Conservation (phyloP, 2,113 vertebrate species). For the Chrysemys picta region DNA sequence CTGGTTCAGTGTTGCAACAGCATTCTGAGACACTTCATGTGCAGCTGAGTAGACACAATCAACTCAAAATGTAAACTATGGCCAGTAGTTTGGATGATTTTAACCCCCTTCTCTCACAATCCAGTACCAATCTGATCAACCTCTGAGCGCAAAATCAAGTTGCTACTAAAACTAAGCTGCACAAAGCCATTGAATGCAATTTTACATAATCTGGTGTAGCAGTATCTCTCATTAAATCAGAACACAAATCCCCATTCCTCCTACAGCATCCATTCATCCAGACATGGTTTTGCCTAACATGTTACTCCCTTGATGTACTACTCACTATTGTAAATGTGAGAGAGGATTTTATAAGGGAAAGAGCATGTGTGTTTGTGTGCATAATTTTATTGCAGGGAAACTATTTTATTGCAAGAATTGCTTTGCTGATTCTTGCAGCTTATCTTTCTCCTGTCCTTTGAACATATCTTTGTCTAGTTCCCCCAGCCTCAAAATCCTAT, state of each 20-base stretch:
- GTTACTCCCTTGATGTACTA: not conserved
- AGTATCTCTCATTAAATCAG: not conserved
- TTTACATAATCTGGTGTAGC: not conserved
- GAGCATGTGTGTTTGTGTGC: not conserved
- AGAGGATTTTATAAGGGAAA: not conserved
- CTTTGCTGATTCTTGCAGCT: not conserved
- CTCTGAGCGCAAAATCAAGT: not conserved
- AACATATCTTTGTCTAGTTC: not conserved
- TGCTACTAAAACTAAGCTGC: not conserved
- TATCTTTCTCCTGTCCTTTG: not conserved
- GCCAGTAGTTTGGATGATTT: not conserved
- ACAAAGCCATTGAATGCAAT: not conserved
- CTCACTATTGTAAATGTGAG: accelerated
- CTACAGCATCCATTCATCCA: not conserved
- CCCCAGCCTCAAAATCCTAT: not conserved
- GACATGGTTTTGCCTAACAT: not conserved
- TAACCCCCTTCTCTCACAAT: not conserved
- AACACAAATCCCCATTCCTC: not conserved
- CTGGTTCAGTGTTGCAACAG: not conserved
- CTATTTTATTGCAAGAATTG: not conserved
- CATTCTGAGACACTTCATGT: not conserved
- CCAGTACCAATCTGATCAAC: not conserved
- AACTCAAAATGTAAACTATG: not conserved
- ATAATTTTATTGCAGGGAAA: not conserved
- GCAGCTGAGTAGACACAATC: not conserved